Evolutionary conservation across 1,140 invertebrate genomes (phyloP), one percentile per base, ranked within the genome.

Genomic region (Goniozus legneri): DNA sequence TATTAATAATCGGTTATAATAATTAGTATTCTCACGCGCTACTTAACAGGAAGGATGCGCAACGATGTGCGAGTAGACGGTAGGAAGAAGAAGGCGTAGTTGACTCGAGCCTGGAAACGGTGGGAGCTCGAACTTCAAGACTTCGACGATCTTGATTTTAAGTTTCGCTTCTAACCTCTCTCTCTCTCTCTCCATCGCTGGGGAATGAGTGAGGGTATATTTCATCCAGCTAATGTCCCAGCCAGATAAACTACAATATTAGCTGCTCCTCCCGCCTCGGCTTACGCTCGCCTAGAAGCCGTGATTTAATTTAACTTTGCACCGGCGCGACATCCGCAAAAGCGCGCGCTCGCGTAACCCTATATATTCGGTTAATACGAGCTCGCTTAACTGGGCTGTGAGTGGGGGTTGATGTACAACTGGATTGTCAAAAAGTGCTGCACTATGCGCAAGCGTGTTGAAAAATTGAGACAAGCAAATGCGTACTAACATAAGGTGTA

Each of bases 251-350:
- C 71, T 75, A 71, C 65, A 73, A 71, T 73, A 73, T 75, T 73
- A 73, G 69, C 68, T 71, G 59, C 65, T 64, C 69, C 58, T 64
- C n/a, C n/a, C n/a, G n/a, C n/a, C n/a, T n/a, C n/a, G n/a, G n/a
- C n/a, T n/a, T n/a, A n/a, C n/a, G n/a, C n/a, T n/a, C n/a, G n/a
- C n/a, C n/a, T n/a, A n/a, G n/a, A n/a, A n/a, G 56, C 65, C 48
- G 63, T 74, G 70, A 75, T 74, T 75, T 74, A 75, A 75, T 75
- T 75, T 75, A 75, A 75, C 71, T 75, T 75, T 72, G 65, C 69
- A 57, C 61, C 62, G 61, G 66, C 63, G 61, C 65, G 62, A 71
- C 69, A 71, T 73, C 71, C 67, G 65, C 64, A 33, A n/a, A 41
- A 22, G 39, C 39, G n/a, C n/a, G n/a, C n/a, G n/a, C n/a, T n/a